These are phyloP conservation scores for Pandemis heparana DNA, from an alignment of 2,888 invertebrate species.

Conservation along the genomic window DNA sequence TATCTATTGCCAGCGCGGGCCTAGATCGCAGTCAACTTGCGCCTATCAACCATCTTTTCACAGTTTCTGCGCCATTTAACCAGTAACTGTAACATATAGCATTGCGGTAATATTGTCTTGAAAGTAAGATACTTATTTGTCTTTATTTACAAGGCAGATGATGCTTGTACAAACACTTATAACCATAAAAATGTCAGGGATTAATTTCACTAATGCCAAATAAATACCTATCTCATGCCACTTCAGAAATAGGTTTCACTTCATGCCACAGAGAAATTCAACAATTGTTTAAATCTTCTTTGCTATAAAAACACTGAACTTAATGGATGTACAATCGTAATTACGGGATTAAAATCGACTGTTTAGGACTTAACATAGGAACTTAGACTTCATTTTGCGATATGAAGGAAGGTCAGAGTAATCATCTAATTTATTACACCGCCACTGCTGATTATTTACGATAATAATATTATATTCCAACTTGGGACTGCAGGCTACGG, in stretches of 20 bases:
- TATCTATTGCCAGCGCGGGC: conserved; percentile 54
- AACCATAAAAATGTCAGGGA: not conserved
- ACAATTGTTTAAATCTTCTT: too few relatives aligned
- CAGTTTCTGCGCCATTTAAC: conserved; percentile 76
- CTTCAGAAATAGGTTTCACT: too few relatives aligned
- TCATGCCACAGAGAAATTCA: not conserved
- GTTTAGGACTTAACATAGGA: not conserved
- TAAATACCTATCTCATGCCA: too few relatives aligned
- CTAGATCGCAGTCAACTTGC: conserved; percentile 56
- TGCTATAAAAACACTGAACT: not conserved
- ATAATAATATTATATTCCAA: not conserved
- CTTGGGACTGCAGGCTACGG: conserved; percentile 38
- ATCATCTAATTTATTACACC: conserved; percentile 18
- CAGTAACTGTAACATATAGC: conserved; percentile 61
- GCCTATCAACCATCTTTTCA: conserved; percentile 72
- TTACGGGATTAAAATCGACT: too few relatives aligned
- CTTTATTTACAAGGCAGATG: not conserved
- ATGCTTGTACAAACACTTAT: not conserved
- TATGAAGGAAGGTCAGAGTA: conserved; percentile 1
- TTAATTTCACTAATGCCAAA: not conserved
- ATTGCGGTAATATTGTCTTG: conserved; percentile 36
- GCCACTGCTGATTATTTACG: conserved; percentile 15
- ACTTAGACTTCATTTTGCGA: not conserved
- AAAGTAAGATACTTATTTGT: conserved; percentile 31
- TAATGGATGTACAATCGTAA: not conserved